Evolutionary conservation across 2,113 vertebrate species (phyloP).

Genomic region (Indicator maculatus): DNA sequence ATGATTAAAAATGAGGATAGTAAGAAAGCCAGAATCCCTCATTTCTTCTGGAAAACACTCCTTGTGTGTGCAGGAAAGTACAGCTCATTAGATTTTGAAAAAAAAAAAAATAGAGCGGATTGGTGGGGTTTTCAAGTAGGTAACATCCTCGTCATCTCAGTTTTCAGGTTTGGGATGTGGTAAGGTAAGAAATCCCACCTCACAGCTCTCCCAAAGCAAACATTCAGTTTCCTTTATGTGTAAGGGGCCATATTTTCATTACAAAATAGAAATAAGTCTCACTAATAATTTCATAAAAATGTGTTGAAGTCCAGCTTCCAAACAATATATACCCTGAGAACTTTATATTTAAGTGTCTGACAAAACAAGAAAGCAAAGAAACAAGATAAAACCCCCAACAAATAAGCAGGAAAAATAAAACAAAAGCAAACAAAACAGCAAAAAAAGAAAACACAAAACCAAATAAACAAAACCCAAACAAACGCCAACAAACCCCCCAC

Average conservation of each 20-base stretch:
- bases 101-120: background rate
- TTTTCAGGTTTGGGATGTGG: background rate
- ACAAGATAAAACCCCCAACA: no score
- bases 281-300: background rate
- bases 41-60: background rate
- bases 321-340: background rate
- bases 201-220: background rate
- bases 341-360: background rate
- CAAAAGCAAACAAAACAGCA: no score
- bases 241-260: background rate
- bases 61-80: background rate
- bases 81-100: background rate
- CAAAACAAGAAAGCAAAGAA: background rate
- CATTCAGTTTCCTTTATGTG: fast-evolving
- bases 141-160: background rate
- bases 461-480: no score
- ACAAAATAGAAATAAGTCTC: background rate
- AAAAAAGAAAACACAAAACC: no score
- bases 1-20: background rate
- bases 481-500: no score
- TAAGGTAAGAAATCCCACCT: background rate
- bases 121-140: background rate
- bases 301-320: background rate
- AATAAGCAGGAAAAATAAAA: no score
- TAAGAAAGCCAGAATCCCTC: background rate